phyloP scores from a whole-genome alignment of 2,888 invertebrate genomes.

The Lasioglossum marginatum region DNA sequence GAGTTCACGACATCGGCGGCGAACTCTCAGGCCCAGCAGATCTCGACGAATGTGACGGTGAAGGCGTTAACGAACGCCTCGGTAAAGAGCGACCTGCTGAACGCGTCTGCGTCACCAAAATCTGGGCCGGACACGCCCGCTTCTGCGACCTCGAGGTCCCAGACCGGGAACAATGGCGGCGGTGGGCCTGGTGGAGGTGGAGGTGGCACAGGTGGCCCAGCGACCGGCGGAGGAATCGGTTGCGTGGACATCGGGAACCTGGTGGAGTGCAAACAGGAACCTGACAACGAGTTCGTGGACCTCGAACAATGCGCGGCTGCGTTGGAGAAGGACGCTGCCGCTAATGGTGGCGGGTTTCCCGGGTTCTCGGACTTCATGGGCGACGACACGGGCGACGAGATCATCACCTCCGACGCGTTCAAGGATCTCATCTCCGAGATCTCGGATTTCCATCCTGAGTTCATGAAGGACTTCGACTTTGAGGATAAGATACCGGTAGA shows the following conservation, averaged over 20 bases:
- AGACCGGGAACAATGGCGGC: conserved; percentile 77
- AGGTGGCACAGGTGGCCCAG: conserved; percentile 81
- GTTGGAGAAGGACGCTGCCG: conserved; percentile 92
- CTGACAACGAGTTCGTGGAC: conserved; percentile 94
- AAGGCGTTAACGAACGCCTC: conserved; percentile 91
- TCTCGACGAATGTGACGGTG: conserved; percentile 96
- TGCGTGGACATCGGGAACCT: conserved; percentile 87
- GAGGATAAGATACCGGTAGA: conserved; percentile 86
- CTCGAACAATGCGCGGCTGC: conserved; percentile 94
- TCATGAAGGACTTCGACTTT: conserved; percentile 92
- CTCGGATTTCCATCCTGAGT: conserved; percentile 92
- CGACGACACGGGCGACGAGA: conserved; percentile 93
- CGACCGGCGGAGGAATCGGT: conserved; percentile 75
- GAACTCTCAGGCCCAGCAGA: conserved; percentile 95
- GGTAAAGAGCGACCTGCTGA: conserved; percentile 87
- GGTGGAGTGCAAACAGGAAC: conserved; percentile 94
- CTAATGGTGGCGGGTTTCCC: conserved; percentile 90
- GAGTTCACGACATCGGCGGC: conserved; percentile 95
- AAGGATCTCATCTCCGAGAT: conserved; percentile 95
- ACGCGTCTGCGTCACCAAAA: conserved; percentile 85
- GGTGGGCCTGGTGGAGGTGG: conserved; percentile 78
- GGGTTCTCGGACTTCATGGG: conserved; percentile 93
- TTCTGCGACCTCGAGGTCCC: conserved; percentile 74
- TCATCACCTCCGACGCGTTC: conserved; percentile 90
- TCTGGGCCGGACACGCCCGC: conserved; percentile 85